Evolutionary conservation across 2,888 invertebrate genomes (phyloP).

Genomic region (Branchipolynoe longqiensis): DNA sequence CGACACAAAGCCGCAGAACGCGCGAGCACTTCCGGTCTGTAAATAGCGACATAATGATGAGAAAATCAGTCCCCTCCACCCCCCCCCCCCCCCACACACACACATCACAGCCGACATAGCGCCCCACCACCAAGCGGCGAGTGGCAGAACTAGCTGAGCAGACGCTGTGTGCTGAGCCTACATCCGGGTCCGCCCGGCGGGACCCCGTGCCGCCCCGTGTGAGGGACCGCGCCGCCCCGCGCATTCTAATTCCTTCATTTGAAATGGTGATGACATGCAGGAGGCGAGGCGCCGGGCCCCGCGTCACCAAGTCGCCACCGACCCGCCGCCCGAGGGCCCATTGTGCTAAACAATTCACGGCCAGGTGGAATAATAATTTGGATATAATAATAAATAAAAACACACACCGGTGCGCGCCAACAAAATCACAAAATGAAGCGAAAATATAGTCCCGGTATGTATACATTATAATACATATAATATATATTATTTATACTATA

Average conservation of each 20-base stretch:
- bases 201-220: conserved; percentile 25
- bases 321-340: not conserved
- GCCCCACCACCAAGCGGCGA: not conserved
- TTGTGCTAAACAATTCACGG: no score
- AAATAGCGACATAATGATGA: conserved; percentile 52
- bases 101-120: no score
- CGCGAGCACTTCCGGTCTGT: not conserved
- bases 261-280: conserved; percentile 50
- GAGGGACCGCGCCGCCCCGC: conserved; percentile 11
- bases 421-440: no score
- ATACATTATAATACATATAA: no score
- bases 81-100: not conserved
- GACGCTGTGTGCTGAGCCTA: conserved; percentile 30
- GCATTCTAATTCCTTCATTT: conserved; percentile 54
- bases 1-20: conserved; percentile 37
- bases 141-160: not conserved
- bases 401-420: no score
- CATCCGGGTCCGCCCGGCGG: conserved; percentile 42
- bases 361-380: no score
- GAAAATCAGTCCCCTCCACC: conserved; percentile 22
- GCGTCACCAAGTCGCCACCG: not conserved
- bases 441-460: no score
- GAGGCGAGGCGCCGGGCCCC: not conserved
- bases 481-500: no score
- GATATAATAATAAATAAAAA: no score